Evolutionary conservation across 2,797 vertebrate species (phyloP).

Genomic region (Podargus strigoides): DNA sequence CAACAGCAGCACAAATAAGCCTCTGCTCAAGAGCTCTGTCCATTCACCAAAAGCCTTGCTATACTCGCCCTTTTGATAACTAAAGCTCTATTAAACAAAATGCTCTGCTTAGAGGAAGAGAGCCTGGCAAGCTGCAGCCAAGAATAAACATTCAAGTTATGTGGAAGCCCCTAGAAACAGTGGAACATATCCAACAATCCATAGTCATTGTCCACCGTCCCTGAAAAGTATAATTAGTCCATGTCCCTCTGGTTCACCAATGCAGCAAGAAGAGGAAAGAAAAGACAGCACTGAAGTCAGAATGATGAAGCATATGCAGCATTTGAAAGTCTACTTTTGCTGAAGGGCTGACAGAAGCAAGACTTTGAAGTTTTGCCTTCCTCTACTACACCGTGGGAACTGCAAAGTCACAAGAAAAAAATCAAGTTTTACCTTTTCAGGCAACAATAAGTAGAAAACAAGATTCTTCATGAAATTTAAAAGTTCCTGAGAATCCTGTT

Average conservation of each 20-base stretch:
- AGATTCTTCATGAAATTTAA: background rate
- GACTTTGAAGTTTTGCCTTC: background rate
- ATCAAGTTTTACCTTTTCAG: background rate
- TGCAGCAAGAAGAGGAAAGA: background rate
- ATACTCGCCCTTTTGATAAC: constrained; percentile 17
- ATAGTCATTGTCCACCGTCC: constrained; percentile 36
- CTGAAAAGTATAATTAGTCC: constrained; percentile 52
- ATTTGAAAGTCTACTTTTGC: background rate
- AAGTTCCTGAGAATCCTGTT: background rate
- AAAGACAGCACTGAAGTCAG: background rate
- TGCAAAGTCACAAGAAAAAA: background rate
- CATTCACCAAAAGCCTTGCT: background rate
- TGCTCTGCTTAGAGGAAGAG: background rate
- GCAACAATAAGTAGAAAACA: background rate
- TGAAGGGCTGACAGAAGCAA: background rate
- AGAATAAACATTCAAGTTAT: constrained; percentile 47
- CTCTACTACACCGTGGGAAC: background rate
- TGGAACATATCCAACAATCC: constrained; percentile 57
- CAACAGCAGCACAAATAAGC: background rate
- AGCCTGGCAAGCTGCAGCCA: background rate
- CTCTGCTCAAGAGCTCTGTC: background rate
- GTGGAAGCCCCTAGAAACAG: constrained; percentile 52
- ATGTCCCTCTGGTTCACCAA: constrained; percentile 13
- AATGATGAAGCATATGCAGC: background rate
- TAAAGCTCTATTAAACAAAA: constrained; percentile 14